Evolutionary conservation across 2,113 vertebrate species (phyloP).

Genomic region (Cromileptes altivelis): DNA sequence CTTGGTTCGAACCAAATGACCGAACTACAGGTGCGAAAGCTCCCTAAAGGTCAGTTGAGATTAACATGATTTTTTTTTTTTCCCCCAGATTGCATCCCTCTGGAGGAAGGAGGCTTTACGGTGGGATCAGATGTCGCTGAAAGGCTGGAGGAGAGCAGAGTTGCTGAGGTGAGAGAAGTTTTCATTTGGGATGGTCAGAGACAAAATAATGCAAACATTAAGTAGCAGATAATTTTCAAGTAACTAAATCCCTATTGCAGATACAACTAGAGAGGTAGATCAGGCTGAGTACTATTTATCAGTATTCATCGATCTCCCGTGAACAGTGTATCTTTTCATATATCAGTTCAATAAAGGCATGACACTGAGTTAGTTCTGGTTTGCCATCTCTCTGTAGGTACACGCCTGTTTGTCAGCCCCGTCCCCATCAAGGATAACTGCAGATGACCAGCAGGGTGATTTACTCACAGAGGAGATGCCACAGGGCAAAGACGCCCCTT

Average conservation of each 20-base stretch:
- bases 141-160: constrained; percentile 62
- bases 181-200: background rate
- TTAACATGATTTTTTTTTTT: background rate
- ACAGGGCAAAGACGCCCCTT: constrained; percentile 38
- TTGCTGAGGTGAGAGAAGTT: constrained; percentile 61
- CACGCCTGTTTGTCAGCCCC: constrained; percentile 18
- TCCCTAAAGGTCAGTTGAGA: background rate
- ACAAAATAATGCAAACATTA: background rate
- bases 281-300: background rate
- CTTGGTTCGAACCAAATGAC: too few species aligned
- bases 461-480: constrained; percentile 44
- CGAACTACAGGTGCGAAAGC: too few species aligned
- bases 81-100: constrained; percentile 52
- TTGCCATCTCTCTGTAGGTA: constrained; percentile 39
- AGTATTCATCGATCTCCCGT: background rate
- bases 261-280: background rate
- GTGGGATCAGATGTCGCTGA: constrained; percentile 54
- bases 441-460: constrained; percentile 47
- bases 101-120: constrained; percentile 57
- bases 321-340: background rate
- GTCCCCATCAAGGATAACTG: constrained; percentile 38
- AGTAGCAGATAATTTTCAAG: background rate
- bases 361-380: constrained; percentile 3
- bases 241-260: background rate
- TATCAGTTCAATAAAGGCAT: background rate